Evolutionary conservation across 2,797 vertebrate genomes (phyloP), one percentile per base, ranked within the genome.

Genomic region (Sternotherus odoratus): DNA sequence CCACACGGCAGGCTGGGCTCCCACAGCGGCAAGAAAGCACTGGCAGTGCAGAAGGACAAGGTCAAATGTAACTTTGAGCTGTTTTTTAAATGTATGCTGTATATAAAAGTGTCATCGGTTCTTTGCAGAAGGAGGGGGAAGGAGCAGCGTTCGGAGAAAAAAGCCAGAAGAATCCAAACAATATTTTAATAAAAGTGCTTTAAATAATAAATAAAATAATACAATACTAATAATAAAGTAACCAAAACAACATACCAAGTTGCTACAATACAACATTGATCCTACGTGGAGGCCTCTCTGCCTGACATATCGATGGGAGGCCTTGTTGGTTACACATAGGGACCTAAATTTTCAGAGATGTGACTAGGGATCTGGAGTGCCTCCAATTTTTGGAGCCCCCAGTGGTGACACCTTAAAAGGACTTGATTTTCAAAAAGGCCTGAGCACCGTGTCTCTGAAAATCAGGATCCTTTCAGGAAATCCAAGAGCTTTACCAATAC

Each of bases 1-100:
- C 56, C 56, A 53, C 88, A 89, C 93, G 90, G 89, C 95, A 94
- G 77, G 95, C 49, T 75, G 91, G 91, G 95, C 93, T 96, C 97
- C 97, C 96, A 95, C 88, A 92, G 96, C 91, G 95, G 82, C 96
- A 93, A 87, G 95, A 96, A 97, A 95, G 89, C 85, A 39, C 30
- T 75, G n/a, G 81, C 46, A 80, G 89, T 85, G 80, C 66, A 63
- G 79, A 91, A 80, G 77, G 54, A 91, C 81, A 87, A 87, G 85
- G 90, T 83, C 81, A 87, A 80, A 84, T 84, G 77, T 84, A 91
- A 87, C 90, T 87, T 81, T 87, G 66, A 48, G 17, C 63, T 80
- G 66, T 4, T 46, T 75, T 83, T 84, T 84, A 83, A 80, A 87
- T 80, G 53, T 80, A 54, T 54, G 17, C 54, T 84, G 74, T 84